phyloP scores from a whole-genome alignment of 1,140 invertebrate genomes.

The Drosophila bifasciata region DNA sequence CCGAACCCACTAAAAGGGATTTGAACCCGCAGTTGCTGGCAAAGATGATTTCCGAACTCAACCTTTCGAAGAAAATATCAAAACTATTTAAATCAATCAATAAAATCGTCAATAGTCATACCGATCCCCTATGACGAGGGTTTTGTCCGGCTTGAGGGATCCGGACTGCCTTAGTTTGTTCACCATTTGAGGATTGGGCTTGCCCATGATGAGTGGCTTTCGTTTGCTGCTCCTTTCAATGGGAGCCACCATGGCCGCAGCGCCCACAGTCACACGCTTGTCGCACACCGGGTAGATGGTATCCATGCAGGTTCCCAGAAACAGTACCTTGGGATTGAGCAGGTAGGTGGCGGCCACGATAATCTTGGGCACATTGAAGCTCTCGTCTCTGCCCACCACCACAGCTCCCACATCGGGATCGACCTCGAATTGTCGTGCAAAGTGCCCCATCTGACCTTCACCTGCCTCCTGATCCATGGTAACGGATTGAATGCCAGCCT shows the following conservation, averaged over 20 bases:
- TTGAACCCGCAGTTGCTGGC: slow-evolving; percentile 58
- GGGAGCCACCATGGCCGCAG: slow-evolving; percentile 38
- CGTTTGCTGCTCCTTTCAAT: slow-evolving; percentile 37
- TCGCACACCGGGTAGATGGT: slow-evolving; percentile 14
- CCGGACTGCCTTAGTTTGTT: slow-evolving; percentile 9
- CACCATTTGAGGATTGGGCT: slow-evolving; percentile 59
- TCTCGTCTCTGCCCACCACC: slow-evolving; percentile 41
- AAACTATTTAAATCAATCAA: not conserved
- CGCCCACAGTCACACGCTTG: slow-evolving; percentile 28
- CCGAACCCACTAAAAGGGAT: slow-evolving; percentile 55
- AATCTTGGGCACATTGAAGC: slow-evolving; percentile 26
- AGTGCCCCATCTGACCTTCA: not conserved
- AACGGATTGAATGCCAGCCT: slow-evolving; percentile 21
- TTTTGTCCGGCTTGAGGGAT: slow-evolving; percentile 51
- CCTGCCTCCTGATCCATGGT: not conserved
- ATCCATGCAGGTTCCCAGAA: slow-evolving; percentile 44
- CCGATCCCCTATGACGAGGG: slow-evolving; percentile 63
- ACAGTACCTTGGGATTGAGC: slow-evolving; percentile 19
- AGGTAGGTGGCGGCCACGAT: slow-evolving; percentile 49
- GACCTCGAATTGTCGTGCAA: slow-evolving; percentile 3
- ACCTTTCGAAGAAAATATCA: slow-evolving; percentile 5
- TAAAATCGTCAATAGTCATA: slow-evolving; percentile 31
- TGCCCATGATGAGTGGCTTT: slow-evolving; percentile 56
- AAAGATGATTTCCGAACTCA: slow-evolving; percentile 55
- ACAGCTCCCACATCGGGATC: slow-evolving; percentile 58